phyloP scores from a whole-genome alignment of 2,888 invertebrate species.

The Caenorhabditis sp. region DNA sequence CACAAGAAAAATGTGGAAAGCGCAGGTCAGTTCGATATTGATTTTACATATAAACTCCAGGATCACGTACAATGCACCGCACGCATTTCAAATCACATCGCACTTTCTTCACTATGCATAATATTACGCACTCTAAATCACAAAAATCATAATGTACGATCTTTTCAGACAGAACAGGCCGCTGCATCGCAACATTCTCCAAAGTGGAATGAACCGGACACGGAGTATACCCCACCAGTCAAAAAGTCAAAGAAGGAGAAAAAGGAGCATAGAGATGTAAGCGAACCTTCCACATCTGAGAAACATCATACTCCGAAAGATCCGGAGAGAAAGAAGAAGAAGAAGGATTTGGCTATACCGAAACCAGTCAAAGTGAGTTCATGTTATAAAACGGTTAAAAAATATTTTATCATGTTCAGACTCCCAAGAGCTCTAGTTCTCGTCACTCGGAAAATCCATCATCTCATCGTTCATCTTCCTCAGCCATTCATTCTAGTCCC shows the following conservation, averaged over 20 bases:
- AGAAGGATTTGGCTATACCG: constrained; percentile 13
- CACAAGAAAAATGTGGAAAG: constrained; percentile 89
- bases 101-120: no score
- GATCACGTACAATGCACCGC: background rate
- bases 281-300: background rate
- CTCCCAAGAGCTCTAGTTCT: constrained; percentile 39
- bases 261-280: constrained; percentile 22
- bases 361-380: constrained; percentile 7
- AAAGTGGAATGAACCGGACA: constrained; percentile 69
- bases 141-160: background rate
- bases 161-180: constrained; percentile 54
- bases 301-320: constrained; percentile 2
- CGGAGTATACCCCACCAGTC: constrained; percentile 64
- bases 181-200: constrained; percentile 47
- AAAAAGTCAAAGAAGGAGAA: constrained; percentile 68
- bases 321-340: constrained; percentile 46
- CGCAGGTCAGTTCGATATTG: constrained; percentile 41
- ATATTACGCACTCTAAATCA: background rate
- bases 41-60: background rate
- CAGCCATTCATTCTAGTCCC: background rate
- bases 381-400: no score
- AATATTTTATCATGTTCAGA: no score
- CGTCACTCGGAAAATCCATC: background rate
- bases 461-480: background rate
- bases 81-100: background rate